Evolutionary conservation across 2,113 vertebrate genomes (phyloP), one percentile per base, ranked within the genome.

Genomic region (Machaerirhynchus nigripectus): DNA sequence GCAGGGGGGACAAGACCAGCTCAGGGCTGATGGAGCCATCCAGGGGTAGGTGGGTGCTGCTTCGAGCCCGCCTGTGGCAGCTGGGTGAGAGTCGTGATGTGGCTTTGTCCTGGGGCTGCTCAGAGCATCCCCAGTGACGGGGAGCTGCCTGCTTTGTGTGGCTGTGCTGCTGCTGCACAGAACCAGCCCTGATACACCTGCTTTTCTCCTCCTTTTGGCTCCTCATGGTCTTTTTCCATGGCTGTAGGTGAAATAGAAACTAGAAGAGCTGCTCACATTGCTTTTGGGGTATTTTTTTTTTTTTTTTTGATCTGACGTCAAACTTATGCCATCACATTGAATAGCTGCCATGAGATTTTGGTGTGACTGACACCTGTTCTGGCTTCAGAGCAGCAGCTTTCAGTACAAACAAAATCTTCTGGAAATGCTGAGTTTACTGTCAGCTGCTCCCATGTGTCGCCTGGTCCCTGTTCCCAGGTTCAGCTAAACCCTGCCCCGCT

Each of bases 351-450:
- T 0, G 15, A 84, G 90, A 56, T 93, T 93, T 56, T 73, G 88
- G 79, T 88, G 76, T 94, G 93, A 92, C 92, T 93, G 92, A 77
- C 96, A 96, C 92, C 96, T 96, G 92, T 86, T 94, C 90, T 87
- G 80, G 68, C 85, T 93, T 71, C 30, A 27, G 80, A 81, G 53
- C 27, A n/a, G 64, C 79, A 90, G 92, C 83, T 96, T 95, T 71
- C 31, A 49, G 52, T 88, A 8, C 42, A 46, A 70, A 47, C 63
- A 76, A 76, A 81, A 86, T 81, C 47, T 83, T 80, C 85, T 94
- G 93, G 68, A 93, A 95, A 18, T 0, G 12, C 96, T 71, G 83
- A 68, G 8, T 94, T 70, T 60, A 2, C 92, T 77, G 85, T 53
- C 93, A 96, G 73, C 93, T 96, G 92, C 92, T 95, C 55, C 55